Evolutionary conservation across 1,140 invertebrate genomes (phyloP).

Genomic region (Lepidurus couesii): DNA sequence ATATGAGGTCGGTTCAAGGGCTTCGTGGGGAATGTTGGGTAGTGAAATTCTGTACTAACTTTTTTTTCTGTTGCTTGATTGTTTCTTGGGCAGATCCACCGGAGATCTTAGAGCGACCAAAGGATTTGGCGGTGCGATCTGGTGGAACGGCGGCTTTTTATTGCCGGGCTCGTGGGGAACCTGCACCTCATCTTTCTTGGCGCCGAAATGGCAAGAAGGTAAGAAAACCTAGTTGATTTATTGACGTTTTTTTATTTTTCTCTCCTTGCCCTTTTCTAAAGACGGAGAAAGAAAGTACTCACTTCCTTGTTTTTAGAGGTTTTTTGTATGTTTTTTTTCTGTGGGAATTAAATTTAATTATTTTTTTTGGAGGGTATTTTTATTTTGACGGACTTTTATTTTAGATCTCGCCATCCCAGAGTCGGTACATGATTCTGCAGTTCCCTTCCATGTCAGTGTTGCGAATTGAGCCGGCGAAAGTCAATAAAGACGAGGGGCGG

Average conservation of each 20-base stretch:
- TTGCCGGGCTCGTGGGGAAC: conserved; percentile 86
- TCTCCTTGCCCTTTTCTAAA: conserved; percentile 33
- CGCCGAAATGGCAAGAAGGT: conserved; percentile 81
- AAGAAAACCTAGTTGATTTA: conserved; percentile 26
- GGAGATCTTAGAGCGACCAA: conserved; percentile 76
- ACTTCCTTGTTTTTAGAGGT: background rate
- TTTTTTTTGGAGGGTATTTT: background rate
- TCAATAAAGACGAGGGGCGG: conserved; percentile 72
- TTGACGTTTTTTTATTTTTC: background rate
- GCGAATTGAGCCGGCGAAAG: conserved; percentile 82
- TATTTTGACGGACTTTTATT: background rate
- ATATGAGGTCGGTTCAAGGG: background rate
- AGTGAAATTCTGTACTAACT: background rate
- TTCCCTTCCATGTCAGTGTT: conserved; percentile 70
- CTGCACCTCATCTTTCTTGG: conserved; percentile 53
- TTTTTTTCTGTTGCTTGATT: conserved; percentile 8
- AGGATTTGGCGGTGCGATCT: conserved; percentile 77
- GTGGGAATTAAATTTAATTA: background rate
- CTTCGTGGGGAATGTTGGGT: background rate
- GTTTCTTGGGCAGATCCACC: conserved; percentile 71
- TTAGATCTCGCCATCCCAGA: conserved; percentile 35
- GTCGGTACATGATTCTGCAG: conserved; percentile 45
- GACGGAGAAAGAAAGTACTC: background rate
- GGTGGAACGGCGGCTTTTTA: conserved; percentile 91
- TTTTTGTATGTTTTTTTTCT: background rate